phyloP scores from a whole-genome alignment of 1,140 invertebrate genomes.

The Drosophila burlai region DNA sequence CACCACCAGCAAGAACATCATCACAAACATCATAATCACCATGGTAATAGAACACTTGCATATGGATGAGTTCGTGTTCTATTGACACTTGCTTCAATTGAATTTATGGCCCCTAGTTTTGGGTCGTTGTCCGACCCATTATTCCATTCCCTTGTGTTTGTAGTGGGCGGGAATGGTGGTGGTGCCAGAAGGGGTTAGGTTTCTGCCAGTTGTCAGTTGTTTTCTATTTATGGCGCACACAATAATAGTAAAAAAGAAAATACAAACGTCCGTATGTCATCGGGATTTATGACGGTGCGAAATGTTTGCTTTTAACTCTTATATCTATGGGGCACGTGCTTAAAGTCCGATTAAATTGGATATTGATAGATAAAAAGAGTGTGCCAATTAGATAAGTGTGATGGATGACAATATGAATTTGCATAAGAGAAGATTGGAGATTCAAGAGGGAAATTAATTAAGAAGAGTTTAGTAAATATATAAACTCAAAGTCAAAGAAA shows the following conservation, averaged over 20 bases:
- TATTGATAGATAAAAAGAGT: slow-evolving; percentile 13
- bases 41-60: slow-evolving; percentile 33
- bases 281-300: slow-evolving; percentile 33
- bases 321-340: slow-evolving; percentile 29
- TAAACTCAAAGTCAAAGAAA: background rate
- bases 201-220: slow-evolving; percentile 42
- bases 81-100: slow-evolving; percentile 72
- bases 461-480: too few relatives aligned
- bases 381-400: slow-evolving; percentile 21
- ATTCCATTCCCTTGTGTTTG: slow-evolving; percentile 20
- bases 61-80: slow-evolving; percentile 61
- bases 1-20: slow-evolving; percentile 1
- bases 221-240: slow-evolving; percentile 45
- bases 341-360: slow-evolving; percentile 23
- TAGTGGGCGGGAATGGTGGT: background rate
- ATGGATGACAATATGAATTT: slow-evolving; percentile 5
- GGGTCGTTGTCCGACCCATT: slow-evolving; percentile 63
- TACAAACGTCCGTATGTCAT: slow-evolving; percentile 12
- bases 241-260: slow-evolving; percentile 36
- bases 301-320: slow-evolving; percentile 23
- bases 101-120: slow-evolving; percentile 60
- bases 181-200: slow-evolving; percentile 12
- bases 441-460: background rate
- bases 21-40: background rate
- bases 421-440: background rate